A percentile compares a stretch with the other conserved stretches of the same genome.
Conservation (phyloP, 2,797 vertebrate species). For the Ceyx erithaca region DNA sequence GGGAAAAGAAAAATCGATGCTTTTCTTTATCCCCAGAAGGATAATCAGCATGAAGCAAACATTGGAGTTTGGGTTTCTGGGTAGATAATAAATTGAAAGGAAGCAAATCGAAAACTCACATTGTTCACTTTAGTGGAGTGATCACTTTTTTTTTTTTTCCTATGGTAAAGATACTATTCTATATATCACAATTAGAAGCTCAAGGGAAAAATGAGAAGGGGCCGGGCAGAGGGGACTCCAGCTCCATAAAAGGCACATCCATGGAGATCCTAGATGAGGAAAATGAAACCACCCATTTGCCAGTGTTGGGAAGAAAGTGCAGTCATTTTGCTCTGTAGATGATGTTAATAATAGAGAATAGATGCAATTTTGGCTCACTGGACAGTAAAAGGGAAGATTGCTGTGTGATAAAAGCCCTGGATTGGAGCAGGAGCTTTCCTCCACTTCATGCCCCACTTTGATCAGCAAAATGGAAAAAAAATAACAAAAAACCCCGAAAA, state of each 20-base stretch:
- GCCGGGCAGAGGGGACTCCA: not conserved
- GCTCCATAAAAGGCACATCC: not conserved
- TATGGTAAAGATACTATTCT: not conserved
- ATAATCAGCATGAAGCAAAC: constrained; percentile 11
- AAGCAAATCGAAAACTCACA: not conserved
- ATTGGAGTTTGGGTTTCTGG: not conserved
- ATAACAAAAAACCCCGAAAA: not conserved
- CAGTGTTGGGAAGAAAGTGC: not conserved
- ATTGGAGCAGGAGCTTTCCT: not conserved
- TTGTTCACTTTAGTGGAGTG: not conserved
- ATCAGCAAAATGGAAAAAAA: not conserved
- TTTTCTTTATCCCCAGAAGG: not conserved
- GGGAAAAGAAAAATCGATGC: not conserved
- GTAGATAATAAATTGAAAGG: not conserved
- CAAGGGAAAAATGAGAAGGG: fast-evolving
- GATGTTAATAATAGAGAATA: not conserved
- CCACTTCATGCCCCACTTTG: not conserved
- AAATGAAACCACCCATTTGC: not conserved
- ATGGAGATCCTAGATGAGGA: not conserved
- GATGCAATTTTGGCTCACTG: not conserved
- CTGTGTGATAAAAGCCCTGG: not conserved
- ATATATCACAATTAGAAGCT: not conserved
- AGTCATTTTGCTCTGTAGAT: not conserved
- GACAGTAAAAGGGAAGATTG: not conserved
- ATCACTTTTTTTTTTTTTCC: not conserved